Evolutionary conservation across 2,797 vertebrate species (phyloP).

Genomic region (Pterois miles): DNA sequence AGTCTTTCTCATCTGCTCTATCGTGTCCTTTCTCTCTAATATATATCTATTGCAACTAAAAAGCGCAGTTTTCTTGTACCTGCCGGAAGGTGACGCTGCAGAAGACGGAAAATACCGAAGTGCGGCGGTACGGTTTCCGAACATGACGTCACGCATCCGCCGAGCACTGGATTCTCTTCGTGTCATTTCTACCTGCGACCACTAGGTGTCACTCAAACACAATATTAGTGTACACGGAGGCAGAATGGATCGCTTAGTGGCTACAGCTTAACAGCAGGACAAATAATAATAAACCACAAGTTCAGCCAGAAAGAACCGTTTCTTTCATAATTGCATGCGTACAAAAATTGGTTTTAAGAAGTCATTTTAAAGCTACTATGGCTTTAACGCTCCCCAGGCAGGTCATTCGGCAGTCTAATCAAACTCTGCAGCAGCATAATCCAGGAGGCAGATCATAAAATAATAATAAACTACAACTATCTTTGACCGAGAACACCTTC

Average conservation of each 20-base stretch:
- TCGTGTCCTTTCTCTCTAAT: background rate
- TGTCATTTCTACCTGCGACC: slow-evolving; percentile 5
- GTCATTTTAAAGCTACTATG: background rate
- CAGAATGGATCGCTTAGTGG: background rate
- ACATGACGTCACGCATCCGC: background rate
- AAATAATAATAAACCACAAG: background rate
- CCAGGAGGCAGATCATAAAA: background rate
- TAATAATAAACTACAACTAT: background rate
- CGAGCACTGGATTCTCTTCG: rapidly evolving
- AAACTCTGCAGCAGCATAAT: background rate
- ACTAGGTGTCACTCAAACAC: slow-evolving; percentile 50
- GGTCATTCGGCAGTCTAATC: background rate
- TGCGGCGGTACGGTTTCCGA: background rate
- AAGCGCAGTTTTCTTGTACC: background rate
- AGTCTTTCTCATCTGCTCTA: background rate
- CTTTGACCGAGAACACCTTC: slow-evolving; percentile 1
- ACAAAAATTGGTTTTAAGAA: background rate
- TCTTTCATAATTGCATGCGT: background rate
- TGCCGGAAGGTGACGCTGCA: slow-evolving; percentile 1
- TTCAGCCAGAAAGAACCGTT: background rate
- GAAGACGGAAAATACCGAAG: slow-evolving; percentile 22
- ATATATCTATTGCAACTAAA: background rate
- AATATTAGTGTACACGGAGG: background rate
- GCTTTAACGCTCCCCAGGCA: background rate
- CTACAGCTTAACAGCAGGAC: background rate